A percentile compares a stretch with the other conserved stretches of the same genome.
Evolutionary conservation across 2,113 vertebrate genomes (phyloP).

Genomic region (Callipepla californica): DNA sequence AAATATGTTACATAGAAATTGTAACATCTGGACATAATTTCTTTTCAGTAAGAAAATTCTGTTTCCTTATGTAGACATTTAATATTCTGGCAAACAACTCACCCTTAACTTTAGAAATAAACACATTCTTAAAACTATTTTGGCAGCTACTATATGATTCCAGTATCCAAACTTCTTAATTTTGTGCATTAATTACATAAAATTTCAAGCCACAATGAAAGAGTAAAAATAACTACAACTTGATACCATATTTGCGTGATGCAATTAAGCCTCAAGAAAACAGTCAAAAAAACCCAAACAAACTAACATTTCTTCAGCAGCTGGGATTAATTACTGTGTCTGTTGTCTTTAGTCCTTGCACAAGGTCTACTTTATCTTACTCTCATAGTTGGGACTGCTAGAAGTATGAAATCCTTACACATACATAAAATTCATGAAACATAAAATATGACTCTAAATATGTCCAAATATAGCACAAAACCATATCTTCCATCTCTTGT

Average conservation of each 20-base stretch:
- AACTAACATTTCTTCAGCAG: background rate
- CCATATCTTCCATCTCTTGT: background rate
- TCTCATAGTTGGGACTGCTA: background rate
- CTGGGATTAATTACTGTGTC: background rate
- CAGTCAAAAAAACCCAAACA: background rate
- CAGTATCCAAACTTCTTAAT: background rate
- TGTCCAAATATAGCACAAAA: background rate
- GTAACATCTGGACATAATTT: background rate
- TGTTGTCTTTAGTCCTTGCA: background rate
- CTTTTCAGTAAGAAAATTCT: background rate
- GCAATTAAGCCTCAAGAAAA: background rate
- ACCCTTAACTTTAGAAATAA: background rate
- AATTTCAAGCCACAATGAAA: background rate
- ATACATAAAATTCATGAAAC: background rate
- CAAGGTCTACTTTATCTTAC: background rate
- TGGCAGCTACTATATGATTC: background rate
- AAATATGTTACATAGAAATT: background rate
- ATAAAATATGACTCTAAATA: background rate
- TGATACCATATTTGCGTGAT: background rate
- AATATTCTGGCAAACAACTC: background rate
- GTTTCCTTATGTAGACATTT: background rate
- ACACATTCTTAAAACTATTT: background rate
- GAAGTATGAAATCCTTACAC: background rate
- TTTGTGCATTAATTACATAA: background rate
- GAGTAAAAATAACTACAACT: background rate